phyloP scores from a whole-genome alignment of 2,888 invertebrate species.

The Drosophila mimica region DNA sequence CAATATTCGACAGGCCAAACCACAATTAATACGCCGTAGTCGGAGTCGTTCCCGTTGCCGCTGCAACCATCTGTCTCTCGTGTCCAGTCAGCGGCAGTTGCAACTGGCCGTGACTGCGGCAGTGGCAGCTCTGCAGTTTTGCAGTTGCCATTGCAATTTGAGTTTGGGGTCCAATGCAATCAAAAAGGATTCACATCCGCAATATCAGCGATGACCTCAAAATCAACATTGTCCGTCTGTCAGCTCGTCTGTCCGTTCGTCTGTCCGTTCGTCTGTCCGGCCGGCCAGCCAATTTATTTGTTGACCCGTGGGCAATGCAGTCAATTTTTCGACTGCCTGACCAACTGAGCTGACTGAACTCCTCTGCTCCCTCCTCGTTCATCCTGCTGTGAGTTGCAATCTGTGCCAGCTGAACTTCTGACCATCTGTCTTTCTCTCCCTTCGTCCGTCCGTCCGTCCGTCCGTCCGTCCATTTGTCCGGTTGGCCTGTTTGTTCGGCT shows the following conservation, averaged over 20 bases:
- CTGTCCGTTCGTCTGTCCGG: conserved; percentile 8
- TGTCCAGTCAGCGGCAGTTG: conserved; percentile 15
- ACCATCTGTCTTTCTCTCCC: conserved; percentile 3
- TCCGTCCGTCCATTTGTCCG: conserved; percentile 16
- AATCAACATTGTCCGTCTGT: conserved; percentile 70
- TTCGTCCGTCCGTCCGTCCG: conserved; percentile 9
- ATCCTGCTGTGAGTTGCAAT: conserved; percentile 45
- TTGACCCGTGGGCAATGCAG: conserved; percentile 82
- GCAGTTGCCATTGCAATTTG: conserved; percentile 52
- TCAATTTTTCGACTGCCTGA: conserved; percentile 76
- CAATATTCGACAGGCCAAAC: conserved; percentile 79
- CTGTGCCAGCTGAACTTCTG: conserved; percentile 50
- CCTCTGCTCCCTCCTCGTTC: background rate
- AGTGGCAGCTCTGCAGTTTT: conserved; percentile 32
- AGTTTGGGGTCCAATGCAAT: conserved; percentile 69
- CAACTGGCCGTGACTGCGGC: conserved; percentile 14
- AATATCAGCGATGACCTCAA: conserved; percentile 81
- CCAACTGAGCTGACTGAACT: conserved; percentile 45
- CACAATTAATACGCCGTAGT: conserved; percentile 75
- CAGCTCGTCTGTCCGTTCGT: background rate
- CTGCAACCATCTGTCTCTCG: conserved; percentile 12
- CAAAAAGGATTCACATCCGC: conserved; percentile 81
- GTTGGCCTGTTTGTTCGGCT: conserved; percentile 45
- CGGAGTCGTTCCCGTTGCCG: conserved; percentile 6
- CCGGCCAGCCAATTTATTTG: conserved; percentile 73